Base-by-base conservation (phyloP, 2,797 vertebrate genomes). In the Pangasius krempfi region DNA sequence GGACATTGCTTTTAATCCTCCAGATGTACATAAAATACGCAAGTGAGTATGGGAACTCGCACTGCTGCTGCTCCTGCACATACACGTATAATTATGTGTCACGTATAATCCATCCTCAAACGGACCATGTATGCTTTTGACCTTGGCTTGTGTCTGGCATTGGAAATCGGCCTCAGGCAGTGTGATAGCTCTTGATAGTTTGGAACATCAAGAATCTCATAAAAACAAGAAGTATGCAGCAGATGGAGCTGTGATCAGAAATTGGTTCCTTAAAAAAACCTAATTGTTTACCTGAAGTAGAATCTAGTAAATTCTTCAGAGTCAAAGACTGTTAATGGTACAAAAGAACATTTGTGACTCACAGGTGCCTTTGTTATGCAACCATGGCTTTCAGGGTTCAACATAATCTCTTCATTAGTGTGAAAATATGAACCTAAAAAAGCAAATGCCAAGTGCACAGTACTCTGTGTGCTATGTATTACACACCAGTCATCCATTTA, bases 321-420 rank as follows among this genome's bases (percentile, higher is more conserved):
- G 79, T 58, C 72, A 75, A 60, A 44, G 33, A 62, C 60, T 73
- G 72, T 16, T 82, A 70, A 87, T 70, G 87, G 37, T 76, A 58
- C 44, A 56, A 82, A 13, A 50, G 47, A 50, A 3, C 68, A 37
- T 91, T 66, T 90, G 70, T 76, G 78, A 70, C 62, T 84, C 44
- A 84, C 79, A 27, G n/a, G 40, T 9, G 5, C 50, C 54, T 70
- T 68, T 27, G 73, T 92, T 90, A 89, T 37, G 2, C 89, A 91
- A 91, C 75, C 8, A n/a, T 16, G 16, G 68, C 44, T 56, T 90
- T 89, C 52, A 44, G 70, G 62, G 81, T 54, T 62, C 54, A 78
- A 70, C 56, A 40, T 80, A 78, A 85, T 60, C 79, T 88, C 88
- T 64, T 86, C 72, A 73, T 68, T 54, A 50, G 58, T 37, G 85